Conservation (phyloP, 1,140 invertebrate genomes). For the Semibalanus balanoides region DNA sequence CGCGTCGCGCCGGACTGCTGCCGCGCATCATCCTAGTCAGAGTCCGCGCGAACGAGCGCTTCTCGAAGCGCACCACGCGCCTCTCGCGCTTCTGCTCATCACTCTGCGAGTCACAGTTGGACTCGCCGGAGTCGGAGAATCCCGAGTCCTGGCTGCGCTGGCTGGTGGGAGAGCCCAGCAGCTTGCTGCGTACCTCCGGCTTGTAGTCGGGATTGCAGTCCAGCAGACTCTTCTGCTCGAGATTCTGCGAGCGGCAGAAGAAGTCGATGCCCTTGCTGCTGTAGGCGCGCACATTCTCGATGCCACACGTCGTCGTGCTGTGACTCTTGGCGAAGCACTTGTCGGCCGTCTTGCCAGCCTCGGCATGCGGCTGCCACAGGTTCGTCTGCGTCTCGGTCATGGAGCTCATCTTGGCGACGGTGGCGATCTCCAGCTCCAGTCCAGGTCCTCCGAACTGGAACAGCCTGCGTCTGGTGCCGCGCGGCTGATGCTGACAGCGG, state of each 20-base stretch:
- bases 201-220: background rate
- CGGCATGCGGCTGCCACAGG: background rate
- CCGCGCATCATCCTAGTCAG: background rate
- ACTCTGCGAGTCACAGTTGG: conserved; percentile 15
- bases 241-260: background rate
- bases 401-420: background rate
- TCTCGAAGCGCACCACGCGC: background rate
- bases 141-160: conserved; percentile 19
- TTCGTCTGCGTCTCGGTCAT: background rate
- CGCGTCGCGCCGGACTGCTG: background rate
- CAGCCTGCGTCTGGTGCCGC: background rate
- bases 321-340: background rate
- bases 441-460: background rate
- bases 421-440: background rate
- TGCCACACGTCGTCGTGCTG: background rate
- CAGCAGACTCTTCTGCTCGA: background rate
- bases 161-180: background rate
- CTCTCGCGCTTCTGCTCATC: conserved; percentile 5
- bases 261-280: background rate
- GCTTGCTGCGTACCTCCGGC: background rate
- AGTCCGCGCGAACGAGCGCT: background rate
- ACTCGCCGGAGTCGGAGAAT: conserved; percentile 19
- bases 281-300: background rate
- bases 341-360: background rate
- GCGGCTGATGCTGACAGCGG: background rate